Base-by-base conservation (phyloP, 2,888 invertebrate genomes). In the Plusia festucae region DNA sequence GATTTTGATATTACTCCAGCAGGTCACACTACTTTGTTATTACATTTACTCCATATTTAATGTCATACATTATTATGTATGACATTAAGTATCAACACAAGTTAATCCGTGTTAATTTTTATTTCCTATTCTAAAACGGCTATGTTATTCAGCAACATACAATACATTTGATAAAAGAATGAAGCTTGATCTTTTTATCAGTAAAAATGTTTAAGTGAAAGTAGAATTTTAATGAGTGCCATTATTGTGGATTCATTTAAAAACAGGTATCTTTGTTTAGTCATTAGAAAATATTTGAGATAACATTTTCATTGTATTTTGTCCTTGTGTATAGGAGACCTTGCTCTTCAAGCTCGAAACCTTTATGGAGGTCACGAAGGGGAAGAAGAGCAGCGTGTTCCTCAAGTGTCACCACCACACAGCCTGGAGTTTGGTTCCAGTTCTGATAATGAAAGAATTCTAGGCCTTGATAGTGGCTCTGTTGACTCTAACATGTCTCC, bases 1-100 rank as follows among this genome's bases (percentile, higher is more conserved):
- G 99, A 99, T 90, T 99, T 99, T 92, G 98, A 99, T 88, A 98
- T 99, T 63, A 97, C 97, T 80, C 96, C 97, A 53, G 97, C 97
- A 78, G 98, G 98, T 85, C 88, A 87, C 64, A 76, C 53, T 51
- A 18, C 66, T 13, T 49, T 16, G 8, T 54, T 34, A 40, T 15
- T 52, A 15, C 4, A 0, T 18, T 9, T 8, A 9, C 9, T 18
- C 11, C 20, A 24, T 24, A 5, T 5, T 18, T 51, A 24, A 53
- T 20, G 16, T 15, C 44, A 8, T 20, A 20, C 8, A 8, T 7
- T 46, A n/a, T 34, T 34, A n/a, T n/a, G n/a, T n/a, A n/a, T 34
- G 34, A n/a, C n/a, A n/a, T n/a, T n/a, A n/a, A n/a, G 34, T 34
- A 34, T 34, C 5, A 24, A 24, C 5, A 30, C 7, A 9, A 30